Conservation (phyloP, 2,113 vertebrate genomes). For the Himantopus leucocephalus region DNA sequence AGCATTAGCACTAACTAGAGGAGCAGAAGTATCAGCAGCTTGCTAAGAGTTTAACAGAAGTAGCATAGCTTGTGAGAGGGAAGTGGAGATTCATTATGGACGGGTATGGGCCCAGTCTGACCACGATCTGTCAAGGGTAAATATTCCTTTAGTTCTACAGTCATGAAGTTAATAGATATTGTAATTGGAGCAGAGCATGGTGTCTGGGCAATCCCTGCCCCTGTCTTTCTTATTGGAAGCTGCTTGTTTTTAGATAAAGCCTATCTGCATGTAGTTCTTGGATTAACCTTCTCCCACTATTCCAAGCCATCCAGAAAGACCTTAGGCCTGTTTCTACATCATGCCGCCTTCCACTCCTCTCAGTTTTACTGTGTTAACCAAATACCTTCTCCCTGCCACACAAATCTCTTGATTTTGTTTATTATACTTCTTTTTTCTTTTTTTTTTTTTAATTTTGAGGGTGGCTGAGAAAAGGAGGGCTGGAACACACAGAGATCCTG, state of each 20-base stretch:
- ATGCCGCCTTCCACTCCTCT: not conserved
- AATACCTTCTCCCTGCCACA: not conserved
- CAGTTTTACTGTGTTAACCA: not conserved
- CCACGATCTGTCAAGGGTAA: not conserved
- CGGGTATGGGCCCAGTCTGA: not conserved
- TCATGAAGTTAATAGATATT: not conserved
- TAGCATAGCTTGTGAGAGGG: not conserved
- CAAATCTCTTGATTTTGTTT: not conserved
- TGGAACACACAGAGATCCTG: not conserved
- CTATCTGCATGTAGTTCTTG: not conserved
- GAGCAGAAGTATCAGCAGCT: not conserved
- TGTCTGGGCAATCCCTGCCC: not conserved
- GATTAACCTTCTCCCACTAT: not conserved
- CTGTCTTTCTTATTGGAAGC: not conserved
- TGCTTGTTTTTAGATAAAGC: not conserved
- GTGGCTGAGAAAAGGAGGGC: not conserved
- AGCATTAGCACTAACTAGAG: not conserved
- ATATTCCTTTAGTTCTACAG: not conserved
- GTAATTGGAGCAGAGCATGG: not conserved
- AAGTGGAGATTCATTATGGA: not conserved
- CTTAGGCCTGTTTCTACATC: not conserved
- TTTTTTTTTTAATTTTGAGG: not conserved
- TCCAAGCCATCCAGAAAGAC: not conserved
- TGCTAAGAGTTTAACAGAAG: not conserved
- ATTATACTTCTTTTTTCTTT: not conserved